phyloP scores from a whole-genome alignment of 2,888 invertebrate species.

The Rhingia campestris region DNA sequence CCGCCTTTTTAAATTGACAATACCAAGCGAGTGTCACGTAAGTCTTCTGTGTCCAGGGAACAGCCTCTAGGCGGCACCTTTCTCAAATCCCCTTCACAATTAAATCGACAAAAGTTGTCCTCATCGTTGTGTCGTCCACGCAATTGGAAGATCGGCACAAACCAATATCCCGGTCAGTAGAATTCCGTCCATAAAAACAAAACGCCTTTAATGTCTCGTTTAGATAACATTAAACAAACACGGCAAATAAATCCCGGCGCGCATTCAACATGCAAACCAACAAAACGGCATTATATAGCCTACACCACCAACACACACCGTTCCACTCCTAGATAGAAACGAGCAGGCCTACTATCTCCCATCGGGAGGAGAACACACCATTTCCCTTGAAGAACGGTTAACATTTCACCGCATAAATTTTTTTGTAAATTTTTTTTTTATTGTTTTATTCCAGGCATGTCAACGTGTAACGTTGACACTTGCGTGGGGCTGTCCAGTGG shows the following conservation, averaged over 20 bases:
- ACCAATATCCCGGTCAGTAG: conserved; percentile 40
- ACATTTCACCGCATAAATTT: conserved; percentile 28
- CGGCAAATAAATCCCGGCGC: conserved; percentile 61
- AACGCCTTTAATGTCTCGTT: conserved; percentile 67
- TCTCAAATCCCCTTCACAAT: conserved; percentile 39
- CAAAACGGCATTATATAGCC: conserved; percentile 62
- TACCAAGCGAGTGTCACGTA: conserved; percentile 9
- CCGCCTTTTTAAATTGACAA: conserved; percentile 43
- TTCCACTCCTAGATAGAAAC: conserved; percentile 40
- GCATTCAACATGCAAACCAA: conserved; percentile 52
- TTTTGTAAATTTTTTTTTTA: conserved; percentile 53
- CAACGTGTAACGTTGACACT: conserved; percentile 81
- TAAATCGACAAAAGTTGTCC: conserved; percentile 23
- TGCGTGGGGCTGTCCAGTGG: conserved; percentile 83
- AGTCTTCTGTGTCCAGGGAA: background rate
- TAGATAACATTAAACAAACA: conserved; percentile 69
- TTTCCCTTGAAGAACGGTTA: conserved; percentile 30
- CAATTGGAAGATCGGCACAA: conserved; percentile 19
- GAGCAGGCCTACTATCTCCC: conserved; percentile 32
- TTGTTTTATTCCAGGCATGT: conserved; percentile 77
- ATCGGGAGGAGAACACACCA: conserved; percentile 11
- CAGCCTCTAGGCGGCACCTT: conserved; percentile 28
- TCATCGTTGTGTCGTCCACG: conserved; percentile 6
- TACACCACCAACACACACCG: conserved; percentile 39
- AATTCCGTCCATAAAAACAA: conserved; percentile 54